Conservation (phyloP, 2,113 vertebrate species). For the Syngnathoides biaculeatus region DNA sequence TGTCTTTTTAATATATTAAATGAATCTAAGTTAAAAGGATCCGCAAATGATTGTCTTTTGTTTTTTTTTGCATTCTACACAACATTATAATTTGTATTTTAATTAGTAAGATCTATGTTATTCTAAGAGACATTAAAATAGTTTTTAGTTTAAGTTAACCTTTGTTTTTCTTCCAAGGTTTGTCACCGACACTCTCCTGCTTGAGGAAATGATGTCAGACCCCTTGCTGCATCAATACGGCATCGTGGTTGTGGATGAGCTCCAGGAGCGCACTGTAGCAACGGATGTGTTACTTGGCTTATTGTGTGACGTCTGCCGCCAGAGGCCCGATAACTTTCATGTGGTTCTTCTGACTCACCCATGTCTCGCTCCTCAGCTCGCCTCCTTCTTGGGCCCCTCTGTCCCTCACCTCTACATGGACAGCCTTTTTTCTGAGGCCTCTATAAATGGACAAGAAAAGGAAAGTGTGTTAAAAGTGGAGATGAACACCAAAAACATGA, state of each 20-base stretch:
- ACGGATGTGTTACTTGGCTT: constrained; percentile 87
- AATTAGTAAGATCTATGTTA: not conserved
- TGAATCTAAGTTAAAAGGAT: no score
- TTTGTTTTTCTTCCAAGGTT: constrained; percentile 69
- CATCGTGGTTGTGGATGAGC: constrained; percentile 87
- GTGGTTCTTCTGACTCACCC: constrained; percentile 79
- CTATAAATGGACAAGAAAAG: not conserved
- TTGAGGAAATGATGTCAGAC: constrained; percentile 90
- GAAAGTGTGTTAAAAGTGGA: constrained; percentile 6
- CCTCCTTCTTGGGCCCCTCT: constrained; percentile 63
- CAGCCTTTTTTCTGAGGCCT: constrained; percentile 19
- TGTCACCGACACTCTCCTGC: constrained; percentile 85
- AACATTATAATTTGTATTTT: no score
- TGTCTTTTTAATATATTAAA: no score
- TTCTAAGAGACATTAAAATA: not conserved
- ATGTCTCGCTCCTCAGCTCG: constrained; percentile 71
- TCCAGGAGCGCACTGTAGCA: constrained; percentile 85
- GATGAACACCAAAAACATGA: not conserved
- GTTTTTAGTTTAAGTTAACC: not conserved
- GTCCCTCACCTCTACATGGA: constrained; percentile 69
- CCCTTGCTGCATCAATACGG: constrained; percentile 82
- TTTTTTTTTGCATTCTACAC: no score
- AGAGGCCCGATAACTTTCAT: constrained; percentile 79
- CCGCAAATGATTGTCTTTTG: no score
- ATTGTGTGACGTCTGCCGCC: constrained; percentile 81